Evolutionary conservation across 2,113 vertebrate species (phyloP).

Genomic region (Eira barbara): DNA sequence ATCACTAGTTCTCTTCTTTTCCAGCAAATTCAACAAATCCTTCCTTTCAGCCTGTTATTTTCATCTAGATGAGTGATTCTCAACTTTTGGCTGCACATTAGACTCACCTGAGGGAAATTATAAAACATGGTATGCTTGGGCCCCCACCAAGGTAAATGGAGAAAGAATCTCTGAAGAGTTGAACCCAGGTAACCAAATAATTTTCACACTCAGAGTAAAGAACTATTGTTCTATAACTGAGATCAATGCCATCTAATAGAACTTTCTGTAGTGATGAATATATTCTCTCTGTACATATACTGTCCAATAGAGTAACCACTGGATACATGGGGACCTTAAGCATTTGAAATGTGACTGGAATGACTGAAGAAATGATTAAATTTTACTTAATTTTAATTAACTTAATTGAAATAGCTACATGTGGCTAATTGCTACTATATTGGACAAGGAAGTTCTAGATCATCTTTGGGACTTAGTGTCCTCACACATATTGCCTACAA

Average conservation of each 20-base stretch:
- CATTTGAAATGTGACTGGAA: background rate
- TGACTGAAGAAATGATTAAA: background rate
- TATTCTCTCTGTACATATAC: background rate
- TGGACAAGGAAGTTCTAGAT: background rate
- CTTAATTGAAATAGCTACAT: background rate
- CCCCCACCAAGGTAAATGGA: background rate
- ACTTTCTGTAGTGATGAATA: background rate
- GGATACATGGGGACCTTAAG: background rate
- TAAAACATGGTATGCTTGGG: background rate
- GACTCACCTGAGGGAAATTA: background rate
- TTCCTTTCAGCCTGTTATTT: slow-evolving; percentile 31
- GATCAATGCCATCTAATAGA: background rate
- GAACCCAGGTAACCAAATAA: background rate
- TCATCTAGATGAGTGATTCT: background rate
- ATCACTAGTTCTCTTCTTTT: slow-evolving; percentile 23
- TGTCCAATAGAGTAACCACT: background rate
- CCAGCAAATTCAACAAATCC: background rate
- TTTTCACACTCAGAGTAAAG: background rate
- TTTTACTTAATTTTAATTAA: background rate
- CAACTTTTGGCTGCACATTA: background rate
- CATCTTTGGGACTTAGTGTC: background rate
- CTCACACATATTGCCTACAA: background rate
- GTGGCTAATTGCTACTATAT: background rate
- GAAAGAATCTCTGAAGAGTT: background rate
- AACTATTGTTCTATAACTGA: background rate